phyloP scores from a whole-genome alignment of 2,113 vertebrate species.

The Passer montanus region DNA sequence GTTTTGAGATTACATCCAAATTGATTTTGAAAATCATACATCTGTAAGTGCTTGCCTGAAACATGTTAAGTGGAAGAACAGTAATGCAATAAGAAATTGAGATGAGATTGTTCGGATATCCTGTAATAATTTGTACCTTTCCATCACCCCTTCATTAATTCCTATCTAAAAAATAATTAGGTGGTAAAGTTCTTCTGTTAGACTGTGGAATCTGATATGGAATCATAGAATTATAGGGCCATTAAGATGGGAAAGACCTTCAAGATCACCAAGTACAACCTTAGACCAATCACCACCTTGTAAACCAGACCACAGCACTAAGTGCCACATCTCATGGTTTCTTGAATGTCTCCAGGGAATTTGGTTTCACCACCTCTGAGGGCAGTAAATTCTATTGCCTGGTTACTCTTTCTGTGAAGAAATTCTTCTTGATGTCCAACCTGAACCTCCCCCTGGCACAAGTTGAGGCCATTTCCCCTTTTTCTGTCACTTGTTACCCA shows the following conservation, averaged over 20 bases:
- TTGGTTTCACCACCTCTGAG: background rate
- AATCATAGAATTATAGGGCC: background rate
- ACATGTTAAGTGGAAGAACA: background rate
- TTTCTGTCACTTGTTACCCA: fast-evolving
- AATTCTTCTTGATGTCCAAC: background rate
- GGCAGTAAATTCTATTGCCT: background rate
- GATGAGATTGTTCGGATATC: background rate
- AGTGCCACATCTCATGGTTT: fast-evolving
- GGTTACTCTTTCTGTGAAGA: background rate
- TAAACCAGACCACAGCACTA: background rate
- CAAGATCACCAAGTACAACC: background rate
- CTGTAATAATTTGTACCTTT: background rate
- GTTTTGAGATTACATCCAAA: background rate
- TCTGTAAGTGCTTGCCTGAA: background rate
- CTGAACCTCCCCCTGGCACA: background rate
- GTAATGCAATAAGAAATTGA: background rate
- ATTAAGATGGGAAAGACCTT: background rate
- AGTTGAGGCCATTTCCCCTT: background rate
- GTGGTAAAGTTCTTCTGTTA: background rate
- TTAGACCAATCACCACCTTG: background rate
- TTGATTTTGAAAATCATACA: background rate
- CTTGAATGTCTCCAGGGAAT: background rate
- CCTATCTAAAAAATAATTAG: background rate
- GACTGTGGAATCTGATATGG: background rate
- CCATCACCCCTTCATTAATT: background rate